Base-by-base conservation (phyloP, 2,888 invertebrate species). In the Anarsia innoxiella region DNA sequence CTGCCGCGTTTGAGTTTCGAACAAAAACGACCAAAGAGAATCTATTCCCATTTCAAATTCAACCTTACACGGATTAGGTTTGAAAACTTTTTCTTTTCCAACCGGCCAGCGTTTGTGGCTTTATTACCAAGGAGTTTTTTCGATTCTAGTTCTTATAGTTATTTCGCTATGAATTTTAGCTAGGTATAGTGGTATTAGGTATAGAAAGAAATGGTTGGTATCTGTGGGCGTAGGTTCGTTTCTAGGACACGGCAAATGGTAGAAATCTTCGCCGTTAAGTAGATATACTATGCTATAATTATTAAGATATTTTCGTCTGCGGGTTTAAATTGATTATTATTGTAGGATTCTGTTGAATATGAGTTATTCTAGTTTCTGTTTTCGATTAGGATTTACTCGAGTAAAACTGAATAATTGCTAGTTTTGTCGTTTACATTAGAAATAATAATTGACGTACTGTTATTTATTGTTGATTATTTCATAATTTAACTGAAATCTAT, bases 121-220 rank as follows among this genome's bases (percentile, higher is more conserved):
- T n/a, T n/a, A n/a, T n/a, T n/a, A n/a, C n/a, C n/a, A n/a, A n/a
- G 31, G 28, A 51, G 59, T 71, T 76, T 80, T 80, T 83, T 78
- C 68, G 77, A 78, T 74, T 75, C 75, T 68, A 76, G 72, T 69
- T 80, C 80, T 75, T 79, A 78, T 79, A 80, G 72, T 76, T 80
- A 82, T 83, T 84, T 77, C 62, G 66, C 76, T 83, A 83, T 83
- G 84, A 83, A 84, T 78, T 82, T 83, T 79, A 83, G 84, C 64
- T 83, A 82, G 75, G 59, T 77, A 74, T 77, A 71, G 64, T 53
- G 39, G 66, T 67, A 62, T 70, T 71, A 69, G 70, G 67, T 80
- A 75, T 78, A 73, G 82, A 83, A 84, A 84, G 84, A 84, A 84
- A 82, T 80, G 74, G 59, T 62, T 46, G 48, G 52, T 58, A 59